Evolutionary conservation across 2,797 vertebrate genomes (phyloP).

Genomic region (Perodicticus potto): DNA sequence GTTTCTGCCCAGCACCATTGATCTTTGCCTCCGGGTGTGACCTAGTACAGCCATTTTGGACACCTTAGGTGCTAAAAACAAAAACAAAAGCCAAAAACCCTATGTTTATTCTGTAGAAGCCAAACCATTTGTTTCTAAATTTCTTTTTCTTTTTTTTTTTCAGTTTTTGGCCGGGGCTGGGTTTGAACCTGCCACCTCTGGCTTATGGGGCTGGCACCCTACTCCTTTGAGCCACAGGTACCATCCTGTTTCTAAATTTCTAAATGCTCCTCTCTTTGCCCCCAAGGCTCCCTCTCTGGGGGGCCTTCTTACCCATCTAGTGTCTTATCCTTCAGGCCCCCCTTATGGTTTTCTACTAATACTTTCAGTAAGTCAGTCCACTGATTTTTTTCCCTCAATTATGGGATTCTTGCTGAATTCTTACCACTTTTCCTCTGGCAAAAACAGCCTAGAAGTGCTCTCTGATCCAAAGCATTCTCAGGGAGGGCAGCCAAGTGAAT

Average conservation of each 20-base stretch:
- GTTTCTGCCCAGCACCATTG: not conserved
- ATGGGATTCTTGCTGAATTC: constrained; percentile 53
- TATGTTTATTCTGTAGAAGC: constrained; percentile 15
- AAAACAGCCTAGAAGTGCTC: constrained; percentile 62
- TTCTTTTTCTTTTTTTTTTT: too few relatives aligned
- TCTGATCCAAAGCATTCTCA: constrained; percentile 64
- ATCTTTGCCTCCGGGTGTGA: not conserved
- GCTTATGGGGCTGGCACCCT: too few relatives aligned
- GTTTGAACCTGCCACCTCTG: too few relatives aligned
- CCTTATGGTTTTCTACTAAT: not conserved
- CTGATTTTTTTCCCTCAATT: constrained; percentile 29
- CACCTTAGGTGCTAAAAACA: not conserved
- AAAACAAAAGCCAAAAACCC: not conserved
- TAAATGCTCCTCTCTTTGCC: not conserved
- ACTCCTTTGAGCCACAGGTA: too few relatives aligned
- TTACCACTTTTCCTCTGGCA: constrained; percentile 62
- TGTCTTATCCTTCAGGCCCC: not conserved
- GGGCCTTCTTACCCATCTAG: not conserved
- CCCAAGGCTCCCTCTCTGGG: not conserved
- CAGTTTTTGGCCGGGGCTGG: too few relatives aligned
- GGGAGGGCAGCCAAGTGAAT: constrained; percentile 56
- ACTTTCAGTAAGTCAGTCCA: not conserved
- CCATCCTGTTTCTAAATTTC: not conserved
- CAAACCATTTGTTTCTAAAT: not conserved
- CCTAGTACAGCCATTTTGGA: not conserved